Evolutionary conservation across 2,797 vertebrate species (phyloP).

Genomic region (Synanceia verrucosa): DNA sequence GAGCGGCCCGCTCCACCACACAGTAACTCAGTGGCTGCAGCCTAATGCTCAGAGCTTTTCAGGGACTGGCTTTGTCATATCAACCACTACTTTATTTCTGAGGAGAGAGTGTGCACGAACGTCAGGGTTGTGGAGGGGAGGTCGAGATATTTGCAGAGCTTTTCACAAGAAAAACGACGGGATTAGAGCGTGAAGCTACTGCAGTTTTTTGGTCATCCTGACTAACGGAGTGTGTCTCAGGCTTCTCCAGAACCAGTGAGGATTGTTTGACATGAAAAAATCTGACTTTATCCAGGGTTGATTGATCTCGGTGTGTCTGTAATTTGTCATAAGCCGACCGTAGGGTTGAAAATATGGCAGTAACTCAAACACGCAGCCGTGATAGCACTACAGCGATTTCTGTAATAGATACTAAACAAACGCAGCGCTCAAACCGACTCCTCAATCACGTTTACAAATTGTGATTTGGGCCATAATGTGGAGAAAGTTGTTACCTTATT

Average conservation of each 20-base stretch:
- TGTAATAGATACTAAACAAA: slow-evolving; percentile 29
- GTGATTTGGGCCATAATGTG: not conserved
- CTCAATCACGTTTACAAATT: not conserved
- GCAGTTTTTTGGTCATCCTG: slow-evolving; percentile 8
- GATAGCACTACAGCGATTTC: slow-evolving; percentile 15
- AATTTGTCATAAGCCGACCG: slow-evolving; percentile 40
- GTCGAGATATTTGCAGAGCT: slow-evolving; percentile 53
- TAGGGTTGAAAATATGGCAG: slow-evolving; percentile 17
- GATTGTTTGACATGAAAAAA: slow-evolving; percentile 48
- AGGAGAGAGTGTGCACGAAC: slow-evolving; percentile 28
- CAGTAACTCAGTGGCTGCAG: slow-evolving; percentile 73
- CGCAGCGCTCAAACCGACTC: not conserved
- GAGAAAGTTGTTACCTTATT: slow-evolving; percentile 88
- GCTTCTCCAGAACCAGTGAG: slow-evolving; percentile 18
- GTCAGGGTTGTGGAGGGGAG: slow-evolving; percentile 1
- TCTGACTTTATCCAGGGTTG: slow-evolving; percentile 31
- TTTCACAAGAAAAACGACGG: slow-evolving; percentile 65
- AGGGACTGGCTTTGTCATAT: slow-evolving; percentile 72
- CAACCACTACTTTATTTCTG: slow-evolving; percentile 66
- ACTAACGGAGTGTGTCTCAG: slow-evolving; percentile 22
- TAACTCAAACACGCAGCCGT: not conserved
- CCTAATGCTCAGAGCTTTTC: slow-evolving; percentile 73
- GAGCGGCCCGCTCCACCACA: slow-evolving; percentile 61
- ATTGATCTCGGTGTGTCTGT: slow-evolving; percentile 31
- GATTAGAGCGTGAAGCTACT: slow-evolving; percentile 60